A percentile compares a stretch with the other conserved stretches of the same genome.
Conservation (phyloP, 1,140 invertebrate genomes). For the Anadara kagoshimensis region DNA sequence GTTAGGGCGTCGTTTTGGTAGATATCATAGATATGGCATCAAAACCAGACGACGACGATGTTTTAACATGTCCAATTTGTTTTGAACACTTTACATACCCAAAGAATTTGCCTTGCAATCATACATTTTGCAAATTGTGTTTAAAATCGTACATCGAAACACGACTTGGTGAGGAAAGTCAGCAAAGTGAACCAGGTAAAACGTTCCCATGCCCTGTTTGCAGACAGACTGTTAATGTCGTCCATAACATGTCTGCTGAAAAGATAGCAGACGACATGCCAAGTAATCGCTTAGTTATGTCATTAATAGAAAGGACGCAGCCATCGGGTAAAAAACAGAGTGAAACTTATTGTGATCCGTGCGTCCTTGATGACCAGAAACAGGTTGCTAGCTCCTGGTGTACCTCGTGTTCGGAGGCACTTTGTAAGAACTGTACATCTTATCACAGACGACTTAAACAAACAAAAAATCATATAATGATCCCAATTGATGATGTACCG, state of each 20-base stretch:
- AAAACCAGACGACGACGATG: too few relatives aligned
- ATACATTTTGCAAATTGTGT: constrained; percentile 75
- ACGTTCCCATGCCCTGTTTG: constrained; percentile 48
- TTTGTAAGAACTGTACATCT: constrained; percentile 38
- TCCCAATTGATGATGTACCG: constrained; percentile 38
- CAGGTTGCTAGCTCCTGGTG: constrained; percentile 41
- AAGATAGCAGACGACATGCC: constrained; percentile 47
- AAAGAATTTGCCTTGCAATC: constrained; percentile 57
- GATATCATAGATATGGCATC: too few relatives aligned
- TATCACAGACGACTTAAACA: constrained; percentile 44
- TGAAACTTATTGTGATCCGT: constrained; percentile 44
- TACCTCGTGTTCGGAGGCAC: constrained; percentile 40
- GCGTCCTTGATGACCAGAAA: constrained; percentile 38
- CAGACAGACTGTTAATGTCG: constrained; percentile 40
- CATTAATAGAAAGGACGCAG: constrained; percentile 38
- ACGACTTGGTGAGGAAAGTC: constrained; percentile 26
- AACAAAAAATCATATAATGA: constrained; percentile 26
- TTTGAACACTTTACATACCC: constrained; percentile 57
- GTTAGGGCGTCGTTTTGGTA: too few relatives aligned
- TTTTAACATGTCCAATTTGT: constrained; percentile 63
- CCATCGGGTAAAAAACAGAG: constrained; percentile 34
- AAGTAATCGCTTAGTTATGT: constrained; percentile 48
- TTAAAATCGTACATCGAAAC: constrained; percentile 81
- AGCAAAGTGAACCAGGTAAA: constrained; percentile 14
- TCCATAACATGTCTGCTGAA: constrained; percentile 21